Evolutionary conservation across 1,140 invertebrate species (phyloP).

Genomic region (Homalodisca vitripennis): DNA sequence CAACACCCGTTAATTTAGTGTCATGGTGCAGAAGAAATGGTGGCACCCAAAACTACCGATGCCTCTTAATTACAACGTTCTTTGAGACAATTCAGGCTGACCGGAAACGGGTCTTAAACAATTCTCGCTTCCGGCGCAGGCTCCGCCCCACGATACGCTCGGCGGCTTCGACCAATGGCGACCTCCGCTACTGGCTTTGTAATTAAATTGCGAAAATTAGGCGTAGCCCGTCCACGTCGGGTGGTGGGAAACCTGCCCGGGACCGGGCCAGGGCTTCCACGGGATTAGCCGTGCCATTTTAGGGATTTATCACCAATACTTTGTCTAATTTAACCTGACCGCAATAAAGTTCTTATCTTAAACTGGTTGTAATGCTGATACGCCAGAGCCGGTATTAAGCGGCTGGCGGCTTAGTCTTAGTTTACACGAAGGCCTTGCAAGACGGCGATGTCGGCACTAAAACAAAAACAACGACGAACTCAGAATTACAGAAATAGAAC

Average conservation of each 20-base stretch:
- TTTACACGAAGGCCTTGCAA: too few species aligned
- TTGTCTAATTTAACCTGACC: slow-evolving; percentile 13
- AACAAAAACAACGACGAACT: too few species aligned
- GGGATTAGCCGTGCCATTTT: slow-evolving; percentile 13
- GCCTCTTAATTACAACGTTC: not conserved
- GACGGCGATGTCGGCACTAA: too few species aligned
- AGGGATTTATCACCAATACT: slow-evolving; percentile 3
- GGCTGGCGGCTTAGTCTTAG: not conserved
- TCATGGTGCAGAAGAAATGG: not conserved
- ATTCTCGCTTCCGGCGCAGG: slow-evolving; percentile 8
- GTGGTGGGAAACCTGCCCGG: slow-evolving; percentile 13
- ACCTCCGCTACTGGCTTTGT: not conserved
- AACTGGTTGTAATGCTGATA: slow-evolving; percentile 14
- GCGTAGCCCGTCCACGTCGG: not conserved
- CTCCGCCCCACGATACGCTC: slow-evolving; percentile 13
- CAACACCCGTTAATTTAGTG: not conserved
- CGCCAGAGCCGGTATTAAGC: not conserved
- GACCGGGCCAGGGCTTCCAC: not conserved
- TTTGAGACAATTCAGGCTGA: not conserved
- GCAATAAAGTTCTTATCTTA: slow-evolving; percentile 19
- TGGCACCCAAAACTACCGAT: not conserved
- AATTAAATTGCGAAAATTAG: slow-evolving; percentile 25
- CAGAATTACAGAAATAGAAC: too few species aligned
- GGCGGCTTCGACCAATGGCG: slow-evolving; percentile 1
- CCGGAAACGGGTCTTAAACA: slow-evolving; percentile 21